phyloP scores from a whole-genome alignment of 2,888 invertebrate genomes.

The Stenoptilia bipunctidactyla region DNA sequence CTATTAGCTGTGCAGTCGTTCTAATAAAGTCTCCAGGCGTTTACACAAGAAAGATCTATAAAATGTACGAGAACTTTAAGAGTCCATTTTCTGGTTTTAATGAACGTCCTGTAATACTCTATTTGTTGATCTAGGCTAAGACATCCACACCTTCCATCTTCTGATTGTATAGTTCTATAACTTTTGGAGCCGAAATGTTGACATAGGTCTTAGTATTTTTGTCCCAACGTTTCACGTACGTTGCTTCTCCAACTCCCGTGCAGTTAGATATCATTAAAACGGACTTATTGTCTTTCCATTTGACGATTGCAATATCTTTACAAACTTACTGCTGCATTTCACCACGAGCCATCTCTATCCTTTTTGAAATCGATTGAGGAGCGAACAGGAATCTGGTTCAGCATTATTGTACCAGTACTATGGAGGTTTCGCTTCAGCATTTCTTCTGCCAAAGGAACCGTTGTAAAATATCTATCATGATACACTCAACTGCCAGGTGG shows the following conservation, averaged over 20 bases:
- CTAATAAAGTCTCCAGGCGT: conserved; percentile 21
- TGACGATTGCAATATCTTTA: conserved; percentile 9
- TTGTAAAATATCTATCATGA: conserved; percentile 14
- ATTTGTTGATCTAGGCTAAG: conserved; percentile 17
- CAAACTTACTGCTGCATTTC: conserved; percentile 12
- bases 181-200: conserved; percentile 15
- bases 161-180: conserved; percentile 16
- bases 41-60: conserved; percentile 20
- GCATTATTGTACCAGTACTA: conserved; percentile 12
- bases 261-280: conserved; percentile 16
- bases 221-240: conserved; percentile 15
- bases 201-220: conserved; percentile 13
- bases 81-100: conserved; percentile 25
- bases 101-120: conserved; percentile 21
- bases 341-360: conserved; percentile 14
- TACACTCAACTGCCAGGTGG: conserved; percentile 16
- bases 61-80: conserved; percentile 22
- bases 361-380: conserved; percentile 11
- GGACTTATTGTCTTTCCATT: conserved; percentile 16
- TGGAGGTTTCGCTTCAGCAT: conserved; percentile 8
- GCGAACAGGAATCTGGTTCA: conserved; percentile 9
- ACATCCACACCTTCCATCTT: conserved; percentile 16
- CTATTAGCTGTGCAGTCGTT: conserved; percentile 6
- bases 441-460: conserved; percentile 14
- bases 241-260: conserved; percentile 8